Evolutionary conservation across 2,888 invertebrate genomes (phyloP).

Genomic region (Nineta flava): DNA sequence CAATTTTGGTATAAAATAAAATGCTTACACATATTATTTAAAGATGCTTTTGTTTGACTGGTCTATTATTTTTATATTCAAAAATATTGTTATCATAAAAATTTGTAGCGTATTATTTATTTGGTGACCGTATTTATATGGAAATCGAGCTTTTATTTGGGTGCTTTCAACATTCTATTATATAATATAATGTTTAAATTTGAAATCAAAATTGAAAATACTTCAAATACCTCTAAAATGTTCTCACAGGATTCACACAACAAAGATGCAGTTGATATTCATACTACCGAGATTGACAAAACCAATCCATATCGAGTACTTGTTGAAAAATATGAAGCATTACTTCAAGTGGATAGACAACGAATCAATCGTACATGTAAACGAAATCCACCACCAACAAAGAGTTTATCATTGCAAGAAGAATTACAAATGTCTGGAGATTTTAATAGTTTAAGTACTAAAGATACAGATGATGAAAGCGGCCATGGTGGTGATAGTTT

Average conservation of each 20-base stretch:
- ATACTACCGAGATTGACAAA: conserved; percentile 17
- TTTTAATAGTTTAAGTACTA: conserved; percentile 44
- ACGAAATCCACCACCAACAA: conserved; percentile 22
- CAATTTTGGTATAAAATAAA: too few relatives aligned
- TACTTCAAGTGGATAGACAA: conserved; percentile 58
- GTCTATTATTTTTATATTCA: not conserved
- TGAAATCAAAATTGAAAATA: too few relatives aligned
- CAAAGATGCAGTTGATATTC: not conserved
- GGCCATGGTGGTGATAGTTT: conserved; percentile 38
- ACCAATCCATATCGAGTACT: conserved; percentile 62
- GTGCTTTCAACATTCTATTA: not conserved
- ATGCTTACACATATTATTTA: too few relatives aligned
- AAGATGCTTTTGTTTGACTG: too few relatives aligned
- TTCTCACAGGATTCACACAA: conserved; percentile 3
- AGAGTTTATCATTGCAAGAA: conserved; percentile 44
- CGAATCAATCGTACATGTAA: conserved; percentile 32
- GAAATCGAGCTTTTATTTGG: not conserved
- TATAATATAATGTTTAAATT: too few relatives aligned
- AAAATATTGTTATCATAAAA: not conserved
- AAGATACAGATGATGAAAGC: conserved; percentile 48
- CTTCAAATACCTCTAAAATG: not conserved
- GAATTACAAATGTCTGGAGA: conserved; percentile 62
- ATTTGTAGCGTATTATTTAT: not conserved
- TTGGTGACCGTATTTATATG: not conserved
- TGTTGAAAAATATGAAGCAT: conserved; percentile 73